Evolutionary conservation across 2,797 vertebrate genomes (phyloP).

Genomic region (Peromyscus nudipes): DNA sequence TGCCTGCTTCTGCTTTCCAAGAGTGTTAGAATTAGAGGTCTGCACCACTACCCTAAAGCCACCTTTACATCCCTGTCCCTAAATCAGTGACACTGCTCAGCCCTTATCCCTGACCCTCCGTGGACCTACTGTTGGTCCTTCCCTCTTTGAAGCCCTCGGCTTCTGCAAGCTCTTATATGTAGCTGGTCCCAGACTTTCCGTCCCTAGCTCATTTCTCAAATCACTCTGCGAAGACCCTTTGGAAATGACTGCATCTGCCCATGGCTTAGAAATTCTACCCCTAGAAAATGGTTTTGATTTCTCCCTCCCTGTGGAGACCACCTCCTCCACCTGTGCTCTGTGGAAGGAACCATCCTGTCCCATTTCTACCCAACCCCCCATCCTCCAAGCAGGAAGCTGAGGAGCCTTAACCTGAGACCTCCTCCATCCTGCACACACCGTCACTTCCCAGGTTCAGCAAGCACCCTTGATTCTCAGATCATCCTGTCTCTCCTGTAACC

Average conservation of each 20-base stretch:
- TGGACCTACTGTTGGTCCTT: background rate
- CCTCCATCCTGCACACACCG: rapidly evolving
- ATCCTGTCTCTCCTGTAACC: background rate
- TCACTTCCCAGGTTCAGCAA: background rate
- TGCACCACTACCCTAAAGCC: background rate
- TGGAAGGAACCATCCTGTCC: no score
- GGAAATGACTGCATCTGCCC: background rate
- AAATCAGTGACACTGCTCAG: background rate
- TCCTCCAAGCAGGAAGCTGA: background rate
- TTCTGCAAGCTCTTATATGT: background rate
- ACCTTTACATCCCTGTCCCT: background rate
- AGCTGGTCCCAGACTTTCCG: background rate
- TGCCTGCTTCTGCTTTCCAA: background rate
- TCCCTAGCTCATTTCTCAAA: background rate
- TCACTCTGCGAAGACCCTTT: background rate
- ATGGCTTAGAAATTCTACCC: background rate
- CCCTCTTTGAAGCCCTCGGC: background rate
- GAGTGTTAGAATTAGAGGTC: background rate
- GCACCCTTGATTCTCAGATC: background rate
- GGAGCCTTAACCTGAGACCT: background rate
- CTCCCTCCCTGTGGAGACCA: background rate
- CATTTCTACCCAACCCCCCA: no score
- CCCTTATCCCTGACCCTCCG: no score
- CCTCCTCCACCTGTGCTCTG: background rate
- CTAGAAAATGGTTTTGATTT: background rate